Evolutionary conservation across 2,113 vertebrate species (phyloP).

Genomic region (Zootoca vivipara): DNA sequence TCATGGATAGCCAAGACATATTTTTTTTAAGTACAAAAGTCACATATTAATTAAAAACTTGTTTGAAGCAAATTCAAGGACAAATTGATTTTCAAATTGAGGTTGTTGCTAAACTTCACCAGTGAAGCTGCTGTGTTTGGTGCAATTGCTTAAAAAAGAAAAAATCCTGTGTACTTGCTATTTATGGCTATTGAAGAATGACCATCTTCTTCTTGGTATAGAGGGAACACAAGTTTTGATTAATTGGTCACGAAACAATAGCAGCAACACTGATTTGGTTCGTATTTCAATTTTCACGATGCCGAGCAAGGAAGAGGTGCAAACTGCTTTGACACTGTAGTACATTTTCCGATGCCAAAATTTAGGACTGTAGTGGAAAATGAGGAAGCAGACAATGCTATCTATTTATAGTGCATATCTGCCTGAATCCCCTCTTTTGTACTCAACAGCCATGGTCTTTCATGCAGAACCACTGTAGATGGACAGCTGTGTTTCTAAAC

Average conservation of each 20-base stretch:
- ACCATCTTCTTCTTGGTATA: slow-evolving; percentile 36
- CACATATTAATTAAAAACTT: slow-evolving; percentile 24
- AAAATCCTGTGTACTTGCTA: background rate
- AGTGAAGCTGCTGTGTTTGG: slow-evolving; percentile 34
- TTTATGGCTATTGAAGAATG: slow-evolving; percentile 28
- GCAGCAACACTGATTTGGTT: slow-evolving; percentile 55
- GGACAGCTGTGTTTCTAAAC: slow-evolving; percentile 78
- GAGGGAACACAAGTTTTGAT: slow-evolving; percentile 39
- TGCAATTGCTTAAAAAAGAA: background rate
- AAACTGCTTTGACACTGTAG: slow-evolving; percentile 65
- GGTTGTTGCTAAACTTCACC: background rate
- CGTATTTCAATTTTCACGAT: slow-evolving; percentile 53
- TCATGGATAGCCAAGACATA: background rate
- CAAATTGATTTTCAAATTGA: slow-evolving; percentile 11
- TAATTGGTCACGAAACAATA: slow-evolving; percentile 51
- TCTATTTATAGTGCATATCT: slow-evolving; percentile 71
- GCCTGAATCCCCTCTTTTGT: slow-evolving; percentile 71
- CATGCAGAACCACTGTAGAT: slow-evolving; percentile 74
- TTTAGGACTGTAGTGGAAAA: slow-evolving; percentile 61
- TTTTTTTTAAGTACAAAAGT: background rate
- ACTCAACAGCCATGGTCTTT: slow-evolving; percentile 73
- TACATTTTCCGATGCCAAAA: slow-evolving; percentile 72
- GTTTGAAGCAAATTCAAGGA: slow-evolving; percentile 46
- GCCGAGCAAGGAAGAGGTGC: slow-evolving; percentile 52
- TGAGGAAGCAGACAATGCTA: slow-evolving; percentile 66